A percentile compares a stretch with the other conserved stretches of the same genome.
These are phyloP conservation scores for Aspidapion aeneum DNA, from an alignment of 2,888 invertebrate species.

Conservation along the genomic window DNA sequence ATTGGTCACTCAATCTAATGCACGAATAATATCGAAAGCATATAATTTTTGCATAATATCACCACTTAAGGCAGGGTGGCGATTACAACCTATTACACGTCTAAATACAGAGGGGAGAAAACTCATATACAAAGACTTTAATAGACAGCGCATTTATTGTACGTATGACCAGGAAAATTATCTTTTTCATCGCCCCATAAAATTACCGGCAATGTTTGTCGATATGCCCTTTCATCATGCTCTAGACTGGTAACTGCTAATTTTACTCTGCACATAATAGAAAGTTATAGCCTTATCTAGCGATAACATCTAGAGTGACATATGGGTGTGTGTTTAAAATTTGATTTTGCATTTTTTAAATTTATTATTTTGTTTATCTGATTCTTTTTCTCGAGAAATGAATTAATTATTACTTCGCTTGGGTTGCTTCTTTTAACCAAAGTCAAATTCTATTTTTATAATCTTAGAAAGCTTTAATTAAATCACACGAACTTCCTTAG, in stretches of 20 bases:
- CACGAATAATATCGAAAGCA: background rate
- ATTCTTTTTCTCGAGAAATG: no score
- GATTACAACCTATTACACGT: background rate
- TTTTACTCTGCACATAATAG: background rate
- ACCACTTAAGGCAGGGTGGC: background rate
- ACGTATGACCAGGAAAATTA: background rate
- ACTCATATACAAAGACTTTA: background rate
- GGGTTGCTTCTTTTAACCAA: no score
- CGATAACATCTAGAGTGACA: background rate
- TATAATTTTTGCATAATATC: background rate
- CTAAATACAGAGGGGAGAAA: background rate
- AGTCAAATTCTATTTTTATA: no score
- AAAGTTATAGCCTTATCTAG: background rate
- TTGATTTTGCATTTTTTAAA: background rate
- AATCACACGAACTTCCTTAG: no score
- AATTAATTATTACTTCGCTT: no score
- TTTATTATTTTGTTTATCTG: background rate
- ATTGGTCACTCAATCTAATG: background rate
- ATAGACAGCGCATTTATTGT: background rate
- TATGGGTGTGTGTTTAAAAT: background rate
- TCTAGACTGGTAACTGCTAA: background rate
- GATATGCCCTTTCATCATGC: background rate
- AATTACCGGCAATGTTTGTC: background rate
- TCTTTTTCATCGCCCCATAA: background rate
- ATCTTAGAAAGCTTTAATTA: no score